Evolutionary conservation across 2,888 invertebrate genomes (phyloP).

Genomic region (Zygogramma bicolorata): DNA sequence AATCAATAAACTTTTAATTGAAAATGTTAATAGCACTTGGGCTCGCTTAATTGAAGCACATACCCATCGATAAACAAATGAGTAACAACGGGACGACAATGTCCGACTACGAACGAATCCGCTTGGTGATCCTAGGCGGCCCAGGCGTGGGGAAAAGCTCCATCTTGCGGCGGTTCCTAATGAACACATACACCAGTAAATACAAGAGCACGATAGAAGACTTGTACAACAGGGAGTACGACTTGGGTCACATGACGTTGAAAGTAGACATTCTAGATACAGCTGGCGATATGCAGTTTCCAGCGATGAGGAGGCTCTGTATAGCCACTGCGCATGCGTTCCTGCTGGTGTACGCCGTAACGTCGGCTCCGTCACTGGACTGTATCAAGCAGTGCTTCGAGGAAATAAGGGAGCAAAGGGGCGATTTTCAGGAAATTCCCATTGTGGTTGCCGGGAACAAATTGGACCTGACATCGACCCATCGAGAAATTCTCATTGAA

Average conservation of each 20-base stretch:
- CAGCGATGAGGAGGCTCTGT: slow-evolving; percentile 89
- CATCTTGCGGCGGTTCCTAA: slow-evolving; percentile 84
- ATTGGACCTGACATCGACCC: slow-evolving; percentile 79
- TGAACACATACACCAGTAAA: slow-evolving; percentile 82
- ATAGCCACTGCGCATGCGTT: slow-evolving; percentile 92
- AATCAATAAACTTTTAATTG: neutral
- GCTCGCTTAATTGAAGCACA: neutral
- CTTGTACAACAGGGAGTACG: slow-evolving; percentile 86
- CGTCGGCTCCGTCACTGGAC: slow-evolving; percentile 79
- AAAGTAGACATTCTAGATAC: slow-evolving; percentile 87
- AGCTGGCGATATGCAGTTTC: slow-evolving; percentile 88
- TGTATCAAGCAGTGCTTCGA: slow-evolving; percentile 82
- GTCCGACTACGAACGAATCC: slow-evolving; percentile 83
- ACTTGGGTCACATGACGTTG: slow-evolving; percentile 79
- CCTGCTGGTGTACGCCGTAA: slow-evolving; percentile 86
- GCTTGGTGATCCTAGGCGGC: slow-evolving; percentile 86
- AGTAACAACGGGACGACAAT: slow-evolving; percentile 68
- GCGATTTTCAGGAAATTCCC: slow-evolving; percentile 83
- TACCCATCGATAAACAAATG: slow-evolving; percentile 46
- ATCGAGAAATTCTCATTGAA: slow-evolving; percentile 80
- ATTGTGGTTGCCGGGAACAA: slow-evolving; percentile 91
- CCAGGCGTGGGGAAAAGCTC: slow-evolving; percentile 88
- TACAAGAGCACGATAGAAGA: slow-evolving; percentile 91
- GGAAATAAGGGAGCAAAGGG: slow-evolving; percentile 85
- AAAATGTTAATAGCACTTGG: neutral